Percentiles rank a stretch among this genome's conserved stretches.
Conservation (phyloP, 2,113 vertebrate genomes). For the Microcebus jonahi region DNA sequence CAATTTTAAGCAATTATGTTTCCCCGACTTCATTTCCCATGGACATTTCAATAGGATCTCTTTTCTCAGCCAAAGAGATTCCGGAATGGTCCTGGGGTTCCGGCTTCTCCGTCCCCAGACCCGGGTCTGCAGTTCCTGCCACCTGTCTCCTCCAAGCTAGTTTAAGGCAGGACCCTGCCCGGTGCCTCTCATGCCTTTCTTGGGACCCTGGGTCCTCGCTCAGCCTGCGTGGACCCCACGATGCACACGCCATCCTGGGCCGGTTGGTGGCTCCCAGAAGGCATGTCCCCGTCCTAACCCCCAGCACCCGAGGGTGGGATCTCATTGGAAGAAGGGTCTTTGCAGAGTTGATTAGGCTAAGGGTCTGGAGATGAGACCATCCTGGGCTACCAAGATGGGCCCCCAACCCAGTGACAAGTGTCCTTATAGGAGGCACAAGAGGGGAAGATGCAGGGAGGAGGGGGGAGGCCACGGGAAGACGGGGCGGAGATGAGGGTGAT, state of each 20-base stretch:
- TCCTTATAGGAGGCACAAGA: neutral
- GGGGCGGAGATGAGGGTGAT: neutral
- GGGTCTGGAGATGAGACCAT: neutral
- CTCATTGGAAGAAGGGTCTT: neutral
- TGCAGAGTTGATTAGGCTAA: neutral
- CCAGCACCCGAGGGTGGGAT: neutral
- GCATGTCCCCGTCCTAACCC: neutral
- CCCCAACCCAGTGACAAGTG: neutral
- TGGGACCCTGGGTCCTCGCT: fast-evolving
- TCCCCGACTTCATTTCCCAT: neutral
- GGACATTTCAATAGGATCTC: neutral
- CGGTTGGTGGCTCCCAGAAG: neutral
- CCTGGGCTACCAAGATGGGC: neutral
- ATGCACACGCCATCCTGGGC: too few relatives aligned
- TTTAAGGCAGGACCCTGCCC: too few relatives aligned
- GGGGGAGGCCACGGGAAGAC: neutral
- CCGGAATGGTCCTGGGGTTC: neutral
- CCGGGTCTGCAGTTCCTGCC: fast-evolving
- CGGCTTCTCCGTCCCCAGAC: fast-evolving
- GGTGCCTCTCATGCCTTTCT: neutral
- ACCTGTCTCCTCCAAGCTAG: neutral
- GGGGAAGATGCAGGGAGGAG: neutral
- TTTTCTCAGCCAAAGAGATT: neutral
- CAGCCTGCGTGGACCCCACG: too few relatives aligned
- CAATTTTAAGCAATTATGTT: neutral